phyloP scores from a whole-genome alignment of 2,888 invertebrate species.

The Drosophila lacicola region DNA sequence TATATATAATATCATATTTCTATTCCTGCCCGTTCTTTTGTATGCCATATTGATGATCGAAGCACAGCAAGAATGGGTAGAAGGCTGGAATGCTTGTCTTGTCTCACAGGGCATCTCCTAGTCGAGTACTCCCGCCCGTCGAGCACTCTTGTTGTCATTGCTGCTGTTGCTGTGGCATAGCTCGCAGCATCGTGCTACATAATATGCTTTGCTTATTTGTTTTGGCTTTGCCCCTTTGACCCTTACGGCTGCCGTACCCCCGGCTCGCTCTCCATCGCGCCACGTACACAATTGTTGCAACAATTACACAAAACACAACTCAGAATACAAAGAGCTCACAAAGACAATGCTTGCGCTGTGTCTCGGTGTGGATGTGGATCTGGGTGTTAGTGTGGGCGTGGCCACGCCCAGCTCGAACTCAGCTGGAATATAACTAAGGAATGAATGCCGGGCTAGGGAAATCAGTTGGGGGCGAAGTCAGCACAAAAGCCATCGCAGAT shows the following conservation, averaged over 20 bases:
- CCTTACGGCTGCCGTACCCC: slow-evolving; percentile 1
- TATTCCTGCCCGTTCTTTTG: too few relatives aligned
- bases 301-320: slow-evolving; percentile 73
- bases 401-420: slow-evolving; percentile 15
- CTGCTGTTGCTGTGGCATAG: slow-evolving; percentile 41
- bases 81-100: too few relatives aligned
- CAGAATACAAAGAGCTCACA: slow-evolving; percentile 47
- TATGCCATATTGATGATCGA: too few relatives aligned
- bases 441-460: slow-evolving; percentile 17
- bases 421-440: slow-evolving; percentile 20
- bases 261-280: slow-evolving; percentile 8
- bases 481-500: slow-evolving; percentile 9
- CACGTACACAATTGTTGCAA: slow-evolving; percentile 72
- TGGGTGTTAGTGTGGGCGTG: slow-evolving; percentile 23
- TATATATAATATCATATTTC: too few relatives aligned
- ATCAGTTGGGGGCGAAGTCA: not conserved
- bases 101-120: too few relatives aligned
- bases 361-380: not conserved
- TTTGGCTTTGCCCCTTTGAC: slow-evolving; percentile 34
- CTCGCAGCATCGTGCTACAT: slow-evolving; percentile 50
- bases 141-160: slow-evolving; percentile 10
- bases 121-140: too few relatives aligned
- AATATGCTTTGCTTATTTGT: slow-evolving; percentile 63
- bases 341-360: slow-evolving; percentile 33
- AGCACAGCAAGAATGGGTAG: too few relatives aligned